Evolutionary conservation across 92 coral and sea anemone species (phyloP).

Genomic region (Hydrozoanthus gracilis): DNA sequence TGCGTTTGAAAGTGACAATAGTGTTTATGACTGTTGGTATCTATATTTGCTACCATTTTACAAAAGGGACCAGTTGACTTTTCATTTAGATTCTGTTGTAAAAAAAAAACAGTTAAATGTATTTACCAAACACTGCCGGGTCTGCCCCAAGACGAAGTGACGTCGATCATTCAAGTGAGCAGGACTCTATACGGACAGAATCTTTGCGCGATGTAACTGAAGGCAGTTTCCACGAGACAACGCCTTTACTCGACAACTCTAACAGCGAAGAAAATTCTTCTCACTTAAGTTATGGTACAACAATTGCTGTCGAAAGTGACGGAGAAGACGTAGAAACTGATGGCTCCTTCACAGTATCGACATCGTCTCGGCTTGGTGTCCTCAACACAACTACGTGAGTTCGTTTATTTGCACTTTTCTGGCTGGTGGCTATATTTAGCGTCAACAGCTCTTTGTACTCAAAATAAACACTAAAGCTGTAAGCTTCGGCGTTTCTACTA

Average conservation of each 20-base stretch:
- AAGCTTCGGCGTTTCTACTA: too few species aligned
- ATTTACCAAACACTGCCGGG: too few species aligned
- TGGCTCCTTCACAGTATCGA: background rate
- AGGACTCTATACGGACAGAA: background rate
- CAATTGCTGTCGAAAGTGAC: background rate
- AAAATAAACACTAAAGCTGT: too few species aligned
- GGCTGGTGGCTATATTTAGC: too few species aligned
- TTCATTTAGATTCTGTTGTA: too few species aligned
- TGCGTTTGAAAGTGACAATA: background rate
- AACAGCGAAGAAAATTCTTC: background rate
- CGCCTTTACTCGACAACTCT: conserved; percentile 20
- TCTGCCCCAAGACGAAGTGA: too few species aligned
- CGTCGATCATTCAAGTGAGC: too few species aligned
- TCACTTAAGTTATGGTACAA: background rate
- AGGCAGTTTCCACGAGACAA: conserved; percentile 14
- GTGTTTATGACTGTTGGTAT: background rate
- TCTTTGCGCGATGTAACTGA: conserved; percentile 3
- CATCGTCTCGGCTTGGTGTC: background rate
- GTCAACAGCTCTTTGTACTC: too few species aligned
- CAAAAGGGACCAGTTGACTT: too few species aligned
- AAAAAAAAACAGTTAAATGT: too few species aligned
- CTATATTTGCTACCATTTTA: too few species aligned
- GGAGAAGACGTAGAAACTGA: background rate
- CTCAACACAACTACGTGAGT: conserved; percentile 24
- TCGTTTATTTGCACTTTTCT: too few species aligned